Conservation (phyloP, 2,113 vertebrate genomes). For the Platichthys flesus region DNA sequence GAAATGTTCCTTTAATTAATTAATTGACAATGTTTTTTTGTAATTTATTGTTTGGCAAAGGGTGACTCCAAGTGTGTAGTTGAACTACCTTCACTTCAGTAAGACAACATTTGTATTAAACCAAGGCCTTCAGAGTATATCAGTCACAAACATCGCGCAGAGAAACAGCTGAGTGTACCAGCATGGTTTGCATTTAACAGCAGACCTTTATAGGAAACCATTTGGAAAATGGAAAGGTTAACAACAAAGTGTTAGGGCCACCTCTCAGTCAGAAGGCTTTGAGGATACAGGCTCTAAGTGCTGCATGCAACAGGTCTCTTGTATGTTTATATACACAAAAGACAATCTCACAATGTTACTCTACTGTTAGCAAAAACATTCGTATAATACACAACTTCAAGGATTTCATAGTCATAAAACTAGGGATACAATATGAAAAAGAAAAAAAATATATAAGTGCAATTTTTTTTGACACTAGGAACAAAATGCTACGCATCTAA, state of each 20-base stretch:
- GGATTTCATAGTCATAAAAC: not conserved
- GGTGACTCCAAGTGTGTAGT: too few relatives aligned
- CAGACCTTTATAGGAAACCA: conserved; percentile 17
- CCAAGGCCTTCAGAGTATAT: not conserved
- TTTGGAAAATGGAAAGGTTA: conserved; percentile 21
- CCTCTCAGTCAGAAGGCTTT: not conserved
- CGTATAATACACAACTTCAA: not conserved
- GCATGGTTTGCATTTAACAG: conserved; percentile 13
- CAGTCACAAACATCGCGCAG: conserved; percentile 11
- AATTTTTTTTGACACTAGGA: too few relatives aligned
- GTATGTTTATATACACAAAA: not conserved
- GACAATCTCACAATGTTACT: not conserved
- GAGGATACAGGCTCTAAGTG: too few relatives aligned
- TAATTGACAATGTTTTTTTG: not conserved
- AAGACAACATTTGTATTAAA: not conserved
- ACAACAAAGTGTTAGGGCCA: conserved; percentile 14
- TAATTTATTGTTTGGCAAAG: not conserved
- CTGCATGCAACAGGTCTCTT: not conserved
- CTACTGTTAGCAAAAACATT: not conserved
- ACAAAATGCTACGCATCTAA: too few relatives aligned
- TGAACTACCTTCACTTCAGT: not conserved
- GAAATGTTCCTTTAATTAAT: too few relatives aligned
- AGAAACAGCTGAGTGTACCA: not conserved
- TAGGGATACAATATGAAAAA: too few relatives aligned
- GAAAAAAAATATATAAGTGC: too few relatives aligned